A percentile compares a stretch with the other conserved stretches of the same genome.
Evolutionary conservation across 2,888 invertebrate genomes (phyloP).

Genomic region (Chrysopilus asiliformis): DNA sequence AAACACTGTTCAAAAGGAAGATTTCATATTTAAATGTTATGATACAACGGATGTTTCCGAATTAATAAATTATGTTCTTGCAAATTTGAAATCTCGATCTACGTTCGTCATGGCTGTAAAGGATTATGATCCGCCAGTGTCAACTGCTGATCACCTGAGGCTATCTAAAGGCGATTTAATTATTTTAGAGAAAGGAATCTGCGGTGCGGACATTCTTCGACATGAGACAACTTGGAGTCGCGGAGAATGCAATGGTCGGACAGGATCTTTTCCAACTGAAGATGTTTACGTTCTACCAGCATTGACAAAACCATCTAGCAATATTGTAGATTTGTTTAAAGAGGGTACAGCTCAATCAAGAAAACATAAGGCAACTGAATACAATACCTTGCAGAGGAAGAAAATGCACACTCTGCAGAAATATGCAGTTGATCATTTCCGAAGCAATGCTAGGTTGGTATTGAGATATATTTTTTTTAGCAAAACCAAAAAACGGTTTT

Average conservation of each 20-base stretch:
- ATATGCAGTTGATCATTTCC: conserved; percentile 72
- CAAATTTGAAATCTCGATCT: conserved; percentile 75
- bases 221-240: conserved; percentile 49
- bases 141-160: conserved; percentile 43
- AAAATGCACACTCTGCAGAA: conserved; percentile 72
- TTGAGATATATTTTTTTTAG: background rate
- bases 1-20: conserved; percentile 73
- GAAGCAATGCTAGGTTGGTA: conserved; percentile 26
- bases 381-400: conserved; percentile 47
- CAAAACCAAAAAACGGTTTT: background rate
- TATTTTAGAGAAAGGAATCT: conserved; percentile 57
- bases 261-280: conserved; percentile 78
- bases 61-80: conserved; percentile 69
- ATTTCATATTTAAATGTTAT: conserved; percentile 79
- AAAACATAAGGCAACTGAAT: conserved; percentile 37
- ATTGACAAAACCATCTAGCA: conserved; percentile 54
- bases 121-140: conserved; percentile 40
- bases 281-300: conserved; percentile 78
- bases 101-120: conserved; percentile 67
- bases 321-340: conserved; percentile 51
- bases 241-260: conserved; percentile 53
- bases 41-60: conserved; percentile 77
- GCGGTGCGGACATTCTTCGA: conserved; percentile 60
- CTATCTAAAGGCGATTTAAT: conserved; percentile 71
- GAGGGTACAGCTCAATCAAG: conserved; percentile 38